Evolutionary conservation across 2,888 invertebrate genomes (phyloP), one percentile per base, ranked within the genome.

Genomic region (Mechanitis mazaeus): DNA sequence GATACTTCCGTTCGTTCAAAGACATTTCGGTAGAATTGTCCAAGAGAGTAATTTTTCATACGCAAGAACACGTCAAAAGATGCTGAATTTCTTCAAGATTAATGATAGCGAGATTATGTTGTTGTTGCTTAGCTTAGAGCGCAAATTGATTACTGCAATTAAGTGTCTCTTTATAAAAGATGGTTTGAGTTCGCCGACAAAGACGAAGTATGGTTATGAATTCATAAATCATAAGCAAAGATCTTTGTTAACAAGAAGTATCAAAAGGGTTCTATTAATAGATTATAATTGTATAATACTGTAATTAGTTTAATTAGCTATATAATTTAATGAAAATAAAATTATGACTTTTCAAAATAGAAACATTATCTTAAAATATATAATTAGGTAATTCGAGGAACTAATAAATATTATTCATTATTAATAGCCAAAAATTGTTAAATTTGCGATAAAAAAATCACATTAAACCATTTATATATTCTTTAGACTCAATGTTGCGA

Each of bases 61-160:
- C 7, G 31, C 50, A 46, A 35, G 33, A 28, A 59, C 31, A 38
- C 7, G 46, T 33, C 28, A n/a, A 28, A 20, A 9, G 42, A 35
- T 28, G 42, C 53, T 60, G 62, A 67, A 65, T 68, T 70, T 57
- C 33, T 59, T 28, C 56, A 69, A 71, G 71, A 74, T 64, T 67
- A 71, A 73, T 72, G 67, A 66, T 63, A 61, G 61, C 58, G 54
- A 62, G 61, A 64, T 60, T 66, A 20, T 20, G 64, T 66, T 67
- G 64, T 66, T 45, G 64, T 59, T 61, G 64, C 61, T 60, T 67
- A 59, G n/a, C 59, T 58, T 57, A 54, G 62, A 54, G 45, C 61
- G 45, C 45, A 56, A 75, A 74, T 72, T 72, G 72, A 75, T 76
- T 67, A 66, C 66, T 50, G 65, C 69, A 70, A 73, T 73, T 72